Conservation (phyloP, 2,888 invertebrate genomes). For the Drosophila gaucha region DNA sequence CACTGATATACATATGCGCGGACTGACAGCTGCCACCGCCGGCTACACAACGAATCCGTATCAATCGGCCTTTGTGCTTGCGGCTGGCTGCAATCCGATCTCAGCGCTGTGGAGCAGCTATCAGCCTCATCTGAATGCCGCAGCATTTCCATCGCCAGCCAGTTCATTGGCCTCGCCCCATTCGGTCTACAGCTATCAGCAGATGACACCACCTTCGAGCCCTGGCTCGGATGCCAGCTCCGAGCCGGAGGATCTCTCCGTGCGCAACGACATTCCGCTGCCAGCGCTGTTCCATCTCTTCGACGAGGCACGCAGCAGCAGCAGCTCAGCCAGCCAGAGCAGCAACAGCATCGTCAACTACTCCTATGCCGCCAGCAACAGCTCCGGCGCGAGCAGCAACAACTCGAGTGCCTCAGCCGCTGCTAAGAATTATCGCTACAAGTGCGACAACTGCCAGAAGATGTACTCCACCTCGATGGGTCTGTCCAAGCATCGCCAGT, state of each 20-base stretch:
- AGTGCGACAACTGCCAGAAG: constrained; percentile 96
- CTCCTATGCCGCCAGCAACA: constrained; percentile 34
- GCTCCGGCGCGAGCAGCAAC: constrained; percentile 13
- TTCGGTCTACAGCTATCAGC: constrained; percentile 71
- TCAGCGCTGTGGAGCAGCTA: constrained; percentile 79
- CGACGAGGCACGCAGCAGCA: constrained; percentile 69
- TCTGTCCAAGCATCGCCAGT: constrained; percentile 96
- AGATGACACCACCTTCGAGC: constrained; percentile 83
- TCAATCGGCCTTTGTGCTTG: constrained; percentile 77
- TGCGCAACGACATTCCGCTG: constrained; percentile 82
- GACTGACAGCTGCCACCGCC: constrained; percentile 70
- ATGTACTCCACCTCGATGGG: constrained; percentile 98
- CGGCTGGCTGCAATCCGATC: constrained; percentile 81
- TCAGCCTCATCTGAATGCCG: constrained; percentile 57
- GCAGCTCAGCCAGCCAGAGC: constrained; percentile 31
- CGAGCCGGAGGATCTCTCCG: constrained; percentile 83
- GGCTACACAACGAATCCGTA: constrained; percentile 79
- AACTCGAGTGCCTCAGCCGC: constrained; percentile 5
- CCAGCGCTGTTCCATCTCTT: constrained; percentile 81
- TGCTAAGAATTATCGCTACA: constrained; percentile 87
- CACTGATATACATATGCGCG: constrained; percentile 81
- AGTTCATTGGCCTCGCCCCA: constrained; percentile 69
- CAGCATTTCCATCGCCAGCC: constrained; percentile 72
- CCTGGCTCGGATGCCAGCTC: constrained; percentile 78
- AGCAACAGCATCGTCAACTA: constrained; percentile 29